A percentile compares a stretch with the other conserved stretches of the same genome.
phyloP scores from a whole-genome alignment of 2,888 invertebrate species.

The Plebejus argus region DNA sequence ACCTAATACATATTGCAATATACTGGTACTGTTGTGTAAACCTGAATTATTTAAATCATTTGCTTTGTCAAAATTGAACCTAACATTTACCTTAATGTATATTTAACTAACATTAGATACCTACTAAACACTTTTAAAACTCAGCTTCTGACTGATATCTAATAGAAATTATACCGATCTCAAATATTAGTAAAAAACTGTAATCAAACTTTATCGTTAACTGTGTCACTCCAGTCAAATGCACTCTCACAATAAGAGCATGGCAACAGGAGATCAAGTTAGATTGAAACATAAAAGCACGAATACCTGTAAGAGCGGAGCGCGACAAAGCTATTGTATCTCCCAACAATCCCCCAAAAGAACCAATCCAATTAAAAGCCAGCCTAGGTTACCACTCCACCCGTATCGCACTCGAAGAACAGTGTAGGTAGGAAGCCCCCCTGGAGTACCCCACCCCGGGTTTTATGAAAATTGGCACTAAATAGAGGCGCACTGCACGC shows the following conservation, averaged over 20 bases:
- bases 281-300: constrained; percentile 19
- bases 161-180: too few species aligned
- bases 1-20: background rate
- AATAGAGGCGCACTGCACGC: constrained; percentile 45
- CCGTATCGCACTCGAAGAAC: constrained; percentile 39
- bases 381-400: constrained; percentile 33
- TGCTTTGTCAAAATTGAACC: background rate
- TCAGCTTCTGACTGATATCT: background rate
- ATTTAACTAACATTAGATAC: background rate
- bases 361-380: constrained; percentile 31
- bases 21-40: background rate
- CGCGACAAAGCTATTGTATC: constrained; percentile 23
- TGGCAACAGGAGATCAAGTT: background rate
- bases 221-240: background rate
- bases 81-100: background rate
- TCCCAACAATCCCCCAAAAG: constrained; percentile 27
- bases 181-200: too few species aligned
- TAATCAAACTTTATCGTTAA: too few species aligned
- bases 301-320: background rate
- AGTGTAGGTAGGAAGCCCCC: constrained; percentile 32
- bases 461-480: constrained; percentile 49
- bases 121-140: background rate
- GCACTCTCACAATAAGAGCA: background rate
- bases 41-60: background rate
- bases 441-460: constrained; percentile 32